Conservation (phyloP, 2,113 vertebrate genomes). For the Struthidea cinerea region DNA sequence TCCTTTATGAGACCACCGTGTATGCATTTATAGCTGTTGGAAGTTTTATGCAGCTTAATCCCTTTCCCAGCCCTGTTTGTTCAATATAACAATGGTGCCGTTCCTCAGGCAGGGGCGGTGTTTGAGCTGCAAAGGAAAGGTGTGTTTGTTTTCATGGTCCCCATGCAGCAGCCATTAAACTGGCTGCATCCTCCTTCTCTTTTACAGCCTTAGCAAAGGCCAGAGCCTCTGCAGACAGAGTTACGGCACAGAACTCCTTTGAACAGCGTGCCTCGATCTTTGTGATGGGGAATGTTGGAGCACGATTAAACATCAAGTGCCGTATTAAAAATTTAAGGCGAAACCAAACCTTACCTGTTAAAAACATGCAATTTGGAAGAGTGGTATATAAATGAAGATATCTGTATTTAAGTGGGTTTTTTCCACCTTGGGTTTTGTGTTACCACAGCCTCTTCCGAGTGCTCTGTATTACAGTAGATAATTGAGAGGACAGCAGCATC, state of each 20-base stretch:
- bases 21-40: neutral
- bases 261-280: neutral
- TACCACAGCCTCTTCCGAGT: neutral
- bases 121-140: neutral
- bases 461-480: neutral
- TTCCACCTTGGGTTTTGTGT: neutral
- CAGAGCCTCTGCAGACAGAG: neutral
- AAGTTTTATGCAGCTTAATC: neutral
- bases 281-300: neutral
- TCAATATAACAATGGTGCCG: neutral
- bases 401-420: accelerated
- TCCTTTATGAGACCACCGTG: neutral
- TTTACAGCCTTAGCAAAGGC: neutral
- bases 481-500: neutral
- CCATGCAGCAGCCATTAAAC: neutral
- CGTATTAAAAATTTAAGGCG: neutral
- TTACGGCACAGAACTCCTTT: neutral
- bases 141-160: neutral
- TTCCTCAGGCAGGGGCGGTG: neutral
- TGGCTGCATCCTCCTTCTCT: neutral
- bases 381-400: neutral
- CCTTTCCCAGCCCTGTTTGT: neutral
- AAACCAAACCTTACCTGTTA: neutral
- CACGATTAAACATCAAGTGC: neutral
- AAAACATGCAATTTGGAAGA: neutral